Percentiles rank a stretch among this genome's conserved stretches.
Evolutionary conservation across 2,797 vertebrate genomes (phyloP).

Genomic region (Sternarchorhynchus goeldii): DNA sequence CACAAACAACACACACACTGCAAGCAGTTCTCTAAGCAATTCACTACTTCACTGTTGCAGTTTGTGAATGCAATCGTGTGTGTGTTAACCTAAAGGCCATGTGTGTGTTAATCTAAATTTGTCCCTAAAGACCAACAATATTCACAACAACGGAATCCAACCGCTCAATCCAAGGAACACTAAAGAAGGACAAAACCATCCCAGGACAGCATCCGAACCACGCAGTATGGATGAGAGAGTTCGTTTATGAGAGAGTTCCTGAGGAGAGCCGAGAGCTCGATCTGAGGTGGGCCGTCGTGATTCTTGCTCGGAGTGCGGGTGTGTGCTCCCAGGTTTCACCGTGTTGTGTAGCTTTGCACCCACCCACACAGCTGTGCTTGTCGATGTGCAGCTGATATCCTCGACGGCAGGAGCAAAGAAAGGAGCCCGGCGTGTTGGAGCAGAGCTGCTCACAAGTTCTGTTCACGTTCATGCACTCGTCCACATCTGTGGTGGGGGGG

Average conservation of each 20-base stretch:
- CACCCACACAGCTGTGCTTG: conserved; percentile 78
- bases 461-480: conserved; percentile 71
- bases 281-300: too few species aligned
- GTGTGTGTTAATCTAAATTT: not conserved
- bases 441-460: conserved; percentile 76
- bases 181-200: too few species aligned
- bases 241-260: too few species aligned
- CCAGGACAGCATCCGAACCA: too few species aligned
- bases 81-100: not conserved
- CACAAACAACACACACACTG: conserved; percentile 24
- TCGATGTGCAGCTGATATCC: conserved; percentile 83
- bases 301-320: too few species aligned
- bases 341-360: conserved; percentile 48
- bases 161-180: too few species aligned
- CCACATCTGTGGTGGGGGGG: conserved; percentile 68
- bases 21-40: not conserved
- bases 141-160: not conserved
- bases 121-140: not conserved
- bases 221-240: too few species aligned
- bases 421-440: conserved; percentile 76
- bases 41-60: not conserved
- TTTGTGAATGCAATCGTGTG: not conserved
- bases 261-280: too few species aligned
- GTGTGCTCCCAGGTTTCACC: not conserved
- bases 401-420: conserved; percentile 73